Base-by-base conservation (phyloP, 2,113 vertebrate species). In the Symphodus melops region DNA sequence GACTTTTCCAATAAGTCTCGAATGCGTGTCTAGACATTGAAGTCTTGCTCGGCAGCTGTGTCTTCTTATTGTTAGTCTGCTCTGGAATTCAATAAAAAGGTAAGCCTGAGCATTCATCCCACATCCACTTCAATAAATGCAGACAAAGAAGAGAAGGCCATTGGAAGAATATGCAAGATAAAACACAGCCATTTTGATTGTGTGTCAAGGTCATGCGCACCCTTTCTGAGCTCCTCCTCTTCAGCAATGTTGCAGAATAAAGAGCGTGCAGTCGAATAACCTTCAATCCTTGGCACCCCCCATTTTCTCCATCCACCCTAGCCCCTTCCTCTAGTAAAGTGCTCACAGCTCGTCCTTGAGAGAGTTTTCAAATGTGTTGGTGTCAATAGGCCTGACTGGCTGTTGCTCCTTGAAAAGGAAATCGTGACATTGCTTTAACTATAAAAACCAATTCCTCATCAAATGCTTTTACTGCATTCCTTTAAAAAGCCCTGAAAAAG, bases 341-440 rank as follows among this genome's bases (percentile, higher is more conserved):
- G 51, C 63, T 84, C 64, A 68, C 37, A 78, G 28, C 39, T 44
- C 49, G 42, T 80, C 72, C 77, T 84, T 79, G 52, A 77, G 61
- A 74, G 46, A 12, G 11, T 74, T 49, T 10, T 78, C 53, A 25
- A 58, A n/a, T 55, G 70, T 20, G 9, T 77, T 52, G 3, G 49
- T 76, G 61, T 79, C 39, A 70, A 58, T 62, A 39, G 58, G 8
- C 25, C 16, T 0, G 8, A 28, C 21, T 56, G 19, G 11, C 12
- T 79, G 36, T 76, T 58, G 67, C 68, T 36, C 33, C 52, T 56
- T 58, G 54, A 11, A 77, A 77, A 72, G 12, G n/a, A 20, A 57
- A 61, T 23, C 1, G 14, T 77, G 68, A 49, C 9, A 25, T 36
- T 0, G 49, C 49, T 75, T 68, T 71, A 54, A 62, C 59, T 78